These are phyloP conservation scores for Serranus cabrilla DNA, from an alignment of 2,797 vertebrate species.

Conservation along the genomic window DNA sequence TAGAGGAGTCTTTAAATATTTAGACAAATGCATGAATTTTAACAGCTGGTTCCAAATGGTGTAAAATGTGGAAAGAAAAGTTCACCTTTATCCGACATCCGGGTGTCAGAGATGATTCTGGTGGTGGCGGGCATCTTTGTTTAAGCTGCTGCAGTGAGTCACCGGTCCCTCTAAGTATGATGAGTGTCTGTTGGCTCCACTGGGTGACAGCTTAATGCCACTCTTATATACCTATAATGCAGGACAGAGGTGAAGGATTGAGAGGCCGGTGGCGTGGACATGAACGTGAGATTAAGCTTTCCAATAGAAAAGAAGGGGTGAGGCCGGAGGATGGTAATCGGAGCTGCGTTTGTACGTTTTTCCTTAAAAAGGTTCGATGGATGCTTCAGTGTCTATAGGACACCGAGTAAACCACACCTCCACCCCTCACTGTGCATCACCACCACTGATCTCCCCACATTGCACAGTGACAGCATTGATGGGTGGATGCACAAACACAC, in stretches of 20 bases:
- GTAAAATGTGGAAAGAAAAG: slow-evolving; percentile 21
- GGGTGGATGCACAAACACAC: slow-evolving; percentile 12
- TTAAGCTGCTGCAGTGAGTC: slow-evolving; percentile 22
- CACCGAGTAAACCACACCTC: slow-evolving; percentile 39
- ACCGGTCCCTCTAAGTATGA: slow-evolving; percentile 10
- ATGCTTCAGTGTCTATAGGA: slow-evolving; percentile 27
- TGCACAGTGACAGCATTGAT: slow-evolving; percentile 45
- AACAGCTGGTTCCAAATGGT: background rate
- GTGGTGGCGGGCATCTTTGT: slow-evolving; percentile 72
- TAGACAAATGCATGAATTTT: background rate
- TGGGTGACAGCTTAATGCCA: slow-evolving; percentile 34
- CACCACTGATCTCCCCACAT: slow-evolving; percentile 35
- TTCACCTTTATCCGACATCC: slow-evolving; percentile 73
- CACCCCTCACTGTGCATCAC: slow-evolving; percentile 2
- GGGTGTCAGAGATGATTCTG: slow-evolving; percentile 62
- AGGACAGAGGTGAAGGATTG: slow-evolving; percentile 42
- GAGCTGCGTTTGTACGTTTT: slow-evolving; percentile 63
- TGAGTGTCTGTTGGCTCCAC: slow-evolving; percentile 19
- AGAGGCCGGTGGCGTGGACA: slow-evolving; percentile 34
- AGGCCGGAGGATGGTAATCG: slow-evolving; percentile 43
- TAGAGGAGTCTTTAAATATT: background rate
- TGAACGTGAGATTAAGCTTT: slow-evolving; percentile 22
- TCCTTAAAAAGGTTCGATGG: slow-evolving; percentile 72
- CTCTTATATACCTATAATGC: slow-evolving; percentile 71
- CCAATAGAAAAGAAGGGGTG: slow-evolving; percentile 42